Evolutionary conservation across 2,888 invertebrate species (phyloP).

Genomic region (Scaptomyza polygonia): DNA sequence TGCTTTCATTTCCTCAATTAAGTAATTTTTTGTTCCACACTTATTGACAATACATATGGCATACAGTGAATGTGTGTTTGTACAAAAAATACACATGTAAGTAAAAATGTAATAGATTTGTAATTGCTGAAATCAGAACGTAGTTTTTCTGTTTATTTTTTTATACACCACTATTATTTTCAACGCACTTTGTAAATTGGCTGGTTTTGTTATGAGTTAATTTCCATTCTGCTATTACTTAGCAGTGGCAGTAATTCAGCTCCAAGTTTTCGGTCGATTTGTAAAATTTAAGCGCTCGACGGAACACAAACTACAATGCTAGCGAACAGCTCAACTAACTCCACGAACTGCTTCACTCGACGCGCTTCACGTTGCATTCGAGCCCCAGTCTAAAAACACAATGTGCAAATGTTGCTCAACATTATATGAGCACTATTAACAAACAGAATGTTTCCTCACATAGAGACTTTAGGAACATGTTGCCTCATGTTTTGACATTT

Average conservation of each 20-base stretch:
- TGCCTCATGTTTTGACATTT: background rate
- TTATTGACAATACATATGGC: constrained; percentile 18
- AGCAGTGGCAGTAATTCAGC: constrained; percentile 42
- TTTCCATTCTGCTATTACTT: constrained; percentile 44
- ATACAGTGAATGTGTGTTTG: constrained; percentile 1
- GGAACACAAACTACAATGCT: constrained; percentile 51
- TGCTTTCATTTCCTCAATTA: constrained; percentile 67
- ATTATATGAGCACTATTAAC: constrained; percentile 19
- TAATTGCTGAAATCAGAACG: constrained; percentile 34
- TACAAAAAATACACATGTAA: constrained; percentile 2
- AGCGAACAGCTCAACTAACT: constrained; percentile 55
- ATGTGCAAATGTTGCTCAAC: constrained; percentile 43
- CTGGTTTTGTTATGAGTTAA: constrained; percentile 36
- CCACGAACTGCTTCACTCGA: constrained; percentile 52
- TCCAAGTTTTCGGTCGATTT: constrained; percentile 43
- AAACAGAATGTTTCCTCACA: constrained; percentile 14
- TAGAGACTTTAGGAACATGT: constrained; percentile 10
- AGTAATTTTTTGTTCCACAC: constrained; percentile 34
- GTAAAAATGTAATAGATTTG: constrained; percentile 23
- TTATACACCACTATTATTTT: constrained; percentile 2
- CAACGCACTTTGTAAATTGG: constrained; percentile 64
- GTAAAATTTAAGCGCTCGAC: constrained; percentile 56
- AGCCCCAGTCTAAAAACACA: constrained; percentile 56
- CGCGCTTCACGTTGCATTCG: constrained; percentile 61
- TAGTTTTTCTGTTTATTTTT: constrained; percentile 6